Percentiles rank a stretch among this genome's conserved stretches.
phyloP scores from a whole-genome alignment of 2,888 invertebrate species.

The Eilema griseolum region DNA sequence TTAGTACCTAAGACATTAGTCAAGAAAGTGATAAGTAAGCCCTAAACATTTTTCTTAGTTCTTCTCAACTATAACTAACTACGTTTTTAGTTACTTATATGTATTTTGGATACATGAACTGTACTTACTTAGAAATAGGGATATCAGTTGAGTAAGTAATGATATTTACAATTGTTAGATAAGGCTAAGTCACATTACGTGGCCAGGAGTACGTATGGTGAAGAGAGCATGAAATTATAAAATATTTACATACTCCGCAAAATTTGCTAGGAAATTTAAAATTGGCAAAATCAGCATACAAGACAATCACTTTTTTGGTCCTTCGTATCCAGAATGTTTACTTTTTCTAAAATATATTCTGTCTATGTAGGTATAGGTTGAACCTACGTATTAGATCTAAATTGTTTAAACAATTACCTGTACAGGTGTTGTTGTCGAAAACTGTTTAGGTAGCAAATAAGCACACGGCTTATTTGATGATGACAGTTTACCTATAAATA shows the following conservation, averaged over 20 bases:
- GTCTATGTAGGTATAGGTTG: no score
- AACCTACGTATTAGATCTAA: no score
- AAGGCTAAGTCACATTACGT: background rate
- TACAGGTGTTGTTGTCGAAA: no score
- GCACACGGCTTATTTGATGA: no score
- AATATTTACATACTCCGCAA: background rate
- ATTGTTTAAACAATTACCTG: no score
- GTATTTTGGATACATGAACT: constrained; percentile 9
- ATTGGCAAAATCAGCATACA: no score
- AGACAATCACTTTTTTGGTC: no score
- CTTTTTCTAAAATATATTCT: no score
- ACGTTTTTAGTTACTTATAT: background rate
- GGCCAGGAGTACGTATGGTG: background rate
- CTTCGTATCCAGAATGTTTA: no score
- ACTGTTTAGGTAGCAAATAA: no score
- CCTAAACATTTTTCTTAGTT: background rate
- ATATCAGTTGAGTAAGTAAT: constrained; percentile 4
- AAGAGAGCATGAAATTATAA: background rate
- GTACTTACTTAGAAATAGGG: constrained; percentile 4
- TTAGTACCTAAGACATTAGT: background rate
- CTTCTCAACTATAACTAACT: background rate
- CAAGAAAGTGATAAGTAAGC: background rate
- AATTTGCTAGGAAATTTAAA: no score
- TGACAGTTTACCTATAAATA: no score
- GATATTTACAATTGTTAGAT: background rate